Conservation (phyloP, 2,113 vertebrate species). For the Piprites chloris region DNA sequence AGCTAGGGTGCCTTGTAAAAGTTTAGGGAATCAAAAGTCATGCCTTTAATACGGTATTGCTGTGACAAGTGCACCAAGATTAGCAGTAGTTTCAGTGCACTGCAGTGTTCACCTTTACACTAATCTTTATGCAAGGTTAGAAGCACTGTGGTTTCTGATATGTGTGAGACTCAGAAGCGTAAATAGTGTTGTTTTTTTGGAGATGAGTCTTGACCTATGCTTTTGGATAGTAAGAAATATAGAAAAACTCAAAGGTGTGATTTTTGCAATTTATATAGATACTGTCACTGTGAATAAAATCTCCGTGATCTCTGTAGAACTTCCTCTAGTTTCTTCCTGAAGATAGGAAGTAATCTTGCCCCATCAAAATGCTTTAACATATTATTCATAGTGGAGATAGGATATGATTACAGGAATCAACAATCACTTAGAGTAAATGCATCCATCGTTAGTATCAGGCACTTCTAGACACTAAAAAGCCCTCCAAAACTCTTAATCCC, state of each 20-base stretch:
- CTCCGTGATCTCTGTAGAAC: not conserved
- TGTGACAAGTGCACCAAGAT: not conserved
- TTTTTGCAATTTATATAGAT: conserved; percentile 12
- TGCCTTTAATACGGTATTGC: not conserved
- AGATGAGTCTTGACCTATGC: not conserved
- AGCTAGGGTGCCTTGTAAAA: not conserved
- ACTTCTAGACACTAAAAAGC: not conserved
- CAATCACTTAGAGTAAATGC: not conserved
- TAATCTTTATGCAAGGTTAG: not conserved
- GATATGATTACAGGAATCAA: not conserved
- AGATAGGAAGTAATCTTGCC: not conserved
- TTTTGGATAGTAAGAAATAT: not conserved
- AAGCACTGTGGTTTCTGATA: not conserved
- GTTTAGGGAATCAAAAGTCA: not conserved
- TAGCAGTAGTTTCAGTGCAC: not conserved
- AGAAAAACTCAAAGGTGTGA: not conserved
- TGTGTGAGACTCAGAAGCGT: not conserved
- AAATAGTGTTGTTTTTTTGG: not conserved
- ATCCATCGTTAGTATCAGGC: not conserved
- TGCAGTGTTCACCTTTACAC: not conserved
- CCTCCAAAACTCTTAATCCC: not conserved
- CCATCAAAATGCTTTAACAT: not conserved
- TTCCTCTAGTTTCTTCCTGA: not conserved
- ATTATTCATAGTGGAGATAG: not conserved
- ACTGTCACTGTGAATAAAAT: not conserved